Evolutionary conservation across 35 echinoderm and acorn worm genomes (phyloP), one percentile per base, ranked within the genome.

Genomic region (Chiridota heheva): DNA sequence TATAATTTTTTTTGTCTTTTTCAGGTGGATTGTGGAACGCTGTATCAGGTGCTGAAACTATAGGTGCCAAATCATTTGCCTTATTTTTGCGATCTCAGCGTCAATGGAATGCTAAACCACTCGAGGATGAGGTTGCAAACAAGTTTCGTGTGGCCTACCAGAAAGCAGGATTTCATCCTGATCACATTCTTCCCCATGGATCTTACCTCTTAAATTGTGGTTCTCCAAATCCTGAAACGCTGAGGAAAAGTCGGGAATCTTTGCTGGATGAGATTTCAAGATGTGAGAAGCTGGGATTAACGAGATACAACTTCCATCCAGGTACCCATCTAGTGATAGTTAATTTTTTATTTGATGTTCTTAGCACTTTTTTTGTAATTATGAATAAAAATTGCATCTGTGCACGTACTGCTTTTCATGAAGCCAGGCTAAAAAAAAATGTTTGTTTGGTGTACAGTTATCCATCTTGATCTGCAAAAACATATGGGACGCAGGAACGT

Each of bases 161-260:
- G 33, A 41, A 67, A 56, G 28, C 58, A 73, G 76, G 75, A 35
- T 95, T 80, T 53, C 80, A 81, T n/a, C 73, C 91, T 20, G 65
- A 89, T 44, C 60, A 84, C 18, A 93, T 93, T 57, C 72, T 89
- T 31, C 91, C 86, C 17, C 91, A 89, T 62, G 91, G 91, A 31
- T 96, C 91, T 4, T 96, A 96, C 44, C 76, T 96, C 0, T 64
- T 96, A 33, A 96, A 96, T 59, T 96, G 91, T 75, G 91, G 86
- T 7, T 90, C 87, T 25, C 91, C 91, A 16, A 89, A 96, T 36
- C 63, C 61, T 29, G 91, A 89, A 42, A 93, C 81, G 17, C 64
- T 96, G 56, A 26, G 67, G 44, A 96, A 96, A 75, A 85, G 84
- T 6, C 40, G 82, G 28, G 86, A 85, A 28, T 33, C 73, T 44